Evolutionary conservation across 2,797 vertebrate species (phyloP).

Genomic region (Prionace glauca): DNA sequence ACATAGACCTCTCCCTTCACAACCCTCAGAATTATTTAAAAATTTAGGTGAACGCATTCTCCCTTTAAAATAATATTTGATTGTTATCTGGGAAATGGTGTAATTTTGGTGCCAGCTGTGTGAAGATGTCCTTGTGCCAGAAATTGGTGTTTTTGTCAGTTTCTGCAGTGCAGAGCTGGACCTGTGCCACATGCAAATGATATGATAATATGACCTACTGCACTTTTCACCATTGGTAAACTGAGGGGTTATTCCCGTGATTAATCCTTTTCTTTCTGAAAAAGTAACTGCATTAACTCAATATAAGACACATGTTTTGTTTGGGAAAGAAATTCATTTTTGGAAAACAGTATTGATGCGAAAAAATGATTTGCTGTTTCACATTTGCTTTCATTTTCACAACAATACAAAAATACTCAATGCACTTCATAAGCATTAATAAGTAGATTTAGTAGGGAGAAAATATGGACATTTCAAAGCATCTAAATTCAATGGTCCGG

Average conservation of each 20-base stretch:
- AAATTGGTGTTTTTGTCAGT: slow-evolving; percentile 35
- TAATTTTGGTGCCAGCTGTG: slow-evolving; percentile 35
- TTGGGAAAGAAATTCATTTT: background rate
- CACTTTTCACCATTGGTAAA: slow-evolving; percentile 33
- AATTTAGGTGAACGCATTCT: background rate
- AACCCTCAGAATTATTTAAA: background rate
- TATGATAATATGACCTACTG: slow-evolving; percentile 27
- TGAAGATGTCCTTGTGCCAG: slow-evolving; percentile 8
- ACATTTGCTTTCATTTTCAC: background rate
- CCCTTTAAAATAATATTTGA: background rate
- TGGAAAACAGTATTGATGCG: background rate
- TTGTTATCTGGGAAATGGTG: background rate
- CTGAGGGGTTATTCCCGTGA: slow-evolving; percentile 11
- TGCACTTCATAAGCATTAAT: background rate
- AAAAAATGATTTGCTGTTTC: background rate
- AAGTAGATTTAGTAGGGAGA: background rate
- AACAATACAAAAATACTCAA: background rate
- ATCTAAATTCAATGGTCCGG: background rate
- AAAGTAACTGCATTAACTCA: background rate
- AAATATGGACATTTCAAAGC: background rate
- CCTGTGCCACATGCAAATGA: slow-evolving; percentile 25
- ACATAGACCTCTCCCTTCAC: background rate
- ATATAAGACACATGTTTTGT: background rate
- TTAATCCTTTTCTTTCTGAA: background rate
- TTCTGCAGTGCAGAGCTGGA: slow-evolving; percentile 33